Conservation (phyloP, 2,797 vertebrate genomes). For the Urophycis tenuis region DNA sequence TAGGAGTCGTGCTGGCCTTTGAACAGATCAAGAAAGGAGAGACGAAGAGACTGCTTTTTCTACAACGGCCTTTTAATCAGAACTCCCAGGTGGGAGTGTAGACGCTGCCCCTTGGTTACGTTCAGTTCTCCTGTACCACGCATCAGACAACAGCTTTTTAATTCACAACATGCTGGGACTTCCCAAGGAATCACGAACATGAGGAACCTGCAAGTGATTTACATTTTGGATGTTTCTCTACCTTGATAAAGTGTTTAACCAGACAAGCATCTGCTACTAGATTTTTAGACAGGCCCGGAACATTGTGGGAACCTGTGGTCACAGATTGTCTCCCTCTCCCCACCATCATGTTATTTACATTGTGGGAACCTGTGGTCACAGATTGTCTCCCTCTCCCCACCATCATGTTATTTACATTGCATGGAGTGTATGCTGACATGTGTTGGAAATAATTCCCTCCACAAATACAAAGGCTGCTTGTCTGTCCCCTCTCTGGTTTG, state of each 20-base stretch:
- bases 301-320: neutral
- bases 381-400: neutral
- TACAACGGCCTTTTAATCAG: neutral
- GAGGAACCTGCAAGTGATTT: neutral
- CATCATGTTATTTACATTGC: neutral
- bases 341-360: neutral
- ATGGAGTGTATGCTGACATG: neutral
- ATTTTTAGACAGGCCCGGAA: no score
- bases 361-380: neutral
- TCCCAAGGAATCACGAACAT: neutral
- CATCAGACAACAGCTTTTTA: neutral
- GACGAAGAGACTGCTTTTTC: neutral
- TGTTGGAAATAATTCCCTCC: neutral
- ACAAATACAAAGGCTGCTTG: neutral
- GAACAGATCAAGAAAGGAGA: neutral
- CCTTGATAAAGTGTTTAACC: neutral
- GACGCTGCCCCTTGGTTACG: neutral
- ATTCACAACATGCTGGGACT: neutral
- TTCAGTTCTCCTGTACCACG: neutral
- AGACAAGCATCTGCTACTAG: no score
- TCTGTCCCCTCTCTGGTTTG: neutral
- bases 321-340: neutral
- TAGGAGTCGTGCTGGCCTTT: neutral
- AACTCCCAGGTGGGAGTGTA: neutral
- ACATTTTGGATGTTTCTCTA: neutral